phyloP scores from a whole-genome alignment of 2,113 vertebrate species.

The Gnathonemus longibarbis region DNA sequence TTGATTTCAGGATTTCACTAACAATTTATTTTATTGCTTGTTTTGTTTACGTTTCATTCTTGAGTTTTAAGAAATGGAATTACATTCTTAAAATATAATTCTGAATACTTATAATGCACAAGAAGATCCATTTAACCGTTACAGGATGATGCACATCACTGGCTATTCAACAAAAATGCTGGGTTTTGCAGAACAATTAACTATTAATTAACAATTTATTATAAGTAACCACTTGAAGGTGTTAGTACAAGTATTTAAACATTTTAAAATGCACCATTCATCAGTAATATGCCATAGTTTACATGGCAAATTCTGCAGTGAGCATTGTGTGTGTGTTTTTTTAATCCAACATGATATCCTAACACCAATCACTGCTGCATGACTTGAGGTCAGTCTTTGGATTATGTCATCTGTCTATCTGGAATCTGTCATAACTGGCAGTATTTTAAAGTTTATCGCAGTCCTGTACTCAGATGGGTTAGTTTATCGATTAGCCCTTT shows the following conservation, averaged over 20 bases:
- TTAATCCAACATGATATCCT: background rate
- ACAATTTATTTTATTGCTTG: conserved; percentile 20
- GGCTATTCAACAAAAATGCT: background rate
- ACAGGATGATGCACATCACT: background rate
- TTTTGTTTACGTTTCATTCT: conserved; percentile 1
- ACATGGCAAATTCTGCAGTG: background rate
- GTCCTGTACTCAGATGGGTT: background rate
- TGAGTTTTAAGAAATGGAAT: conserved; percentile 8
- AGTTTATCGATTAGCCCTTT: background rate
- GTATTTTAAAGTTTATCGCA: background rate
- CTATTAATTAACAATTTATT: no score
- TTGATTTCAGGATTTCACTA: conserved; percentile 77
- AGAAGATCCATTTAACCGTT: background rate
- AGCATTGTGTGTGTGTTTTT: background rate
- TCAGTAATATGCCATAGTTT: background rate
- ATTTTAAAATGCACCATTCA: background rate
- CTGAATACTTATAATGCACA: background rate
- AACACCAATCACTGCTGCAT: background rate
- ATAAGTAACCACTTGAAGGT: background rate
- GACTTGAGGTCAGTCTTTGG: background rate
- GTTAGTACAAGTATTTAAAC: background rate
- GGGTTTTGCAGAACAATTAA: background rate
- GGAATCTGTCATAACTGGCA: background rate
- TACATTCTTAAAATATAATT: conserved; percentile 16
- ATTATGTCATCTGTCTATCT: background rate